Conservation (phyloP, 2,797 vertebrate species). For the Anguilla marmorata region DNA sequence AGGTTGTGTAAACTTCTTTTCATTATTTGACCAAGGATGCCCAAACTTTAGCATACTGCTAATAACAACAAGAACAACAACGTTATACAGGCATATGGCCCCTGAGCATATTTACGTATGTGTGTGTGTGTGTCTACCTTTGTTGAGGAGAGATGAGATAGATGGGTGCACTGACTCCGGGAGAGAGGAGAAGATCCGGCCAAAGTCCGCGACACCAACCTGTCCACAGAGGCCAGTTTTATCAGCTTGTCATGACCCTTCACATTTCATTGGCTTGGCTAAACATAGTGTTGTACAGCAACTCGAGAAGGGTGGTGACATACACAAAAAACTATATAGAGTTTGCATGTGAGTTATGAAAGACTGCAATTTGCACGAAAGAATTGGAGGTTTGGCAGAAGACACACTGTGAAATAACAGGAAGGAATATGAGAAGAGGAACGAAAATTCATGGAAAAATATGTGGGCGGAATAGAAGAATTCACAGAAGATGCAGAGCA, state of each 20-base stretch:
- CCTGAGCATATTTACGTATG: background rate
- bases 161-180: slow-evolving; percentile 47
- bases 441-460: background rate
- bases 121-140: slow-evolving; percentile 43
- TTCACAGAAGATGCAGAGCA: slow-evolving; percentile 18
- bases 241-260: slow-evolving; percentile 77
- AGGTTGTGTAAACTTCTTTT: background rate
- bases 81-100: background rate
- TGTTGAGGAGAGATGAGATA: slow-evolving; percentile 59
- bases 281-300: slow-evolving; percentile 71
- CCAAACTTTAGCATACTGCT: background rate
- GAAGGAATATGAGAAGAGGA: background rate
- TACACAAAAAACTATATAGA: slow-evolving; percentile 59
- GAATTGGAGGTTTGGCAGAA: background rate
- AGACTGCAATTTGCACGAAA: background rate
- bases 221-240: slow-evolving; percentile 62
- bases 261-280: slow-evolving; percentile 74
- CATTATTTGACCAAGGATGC: background rate
- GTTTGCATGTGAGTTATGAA: slow-evolving; percentile 15
- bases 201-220: slow-evolving; percentile 60
- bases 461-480: background rate
- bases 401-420: background rate
- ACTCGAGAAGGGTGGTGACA: slow-evolving; percentile 72
- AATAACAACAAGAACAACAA: background rate
- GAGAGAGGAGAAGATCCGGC: slow-evolving; percentile 60